These are phyloP conservation scores for Parasteatoda lunata DNA, from an alignment of 2,888 invertebrate species.

Conservation along the genomic window DNA sequence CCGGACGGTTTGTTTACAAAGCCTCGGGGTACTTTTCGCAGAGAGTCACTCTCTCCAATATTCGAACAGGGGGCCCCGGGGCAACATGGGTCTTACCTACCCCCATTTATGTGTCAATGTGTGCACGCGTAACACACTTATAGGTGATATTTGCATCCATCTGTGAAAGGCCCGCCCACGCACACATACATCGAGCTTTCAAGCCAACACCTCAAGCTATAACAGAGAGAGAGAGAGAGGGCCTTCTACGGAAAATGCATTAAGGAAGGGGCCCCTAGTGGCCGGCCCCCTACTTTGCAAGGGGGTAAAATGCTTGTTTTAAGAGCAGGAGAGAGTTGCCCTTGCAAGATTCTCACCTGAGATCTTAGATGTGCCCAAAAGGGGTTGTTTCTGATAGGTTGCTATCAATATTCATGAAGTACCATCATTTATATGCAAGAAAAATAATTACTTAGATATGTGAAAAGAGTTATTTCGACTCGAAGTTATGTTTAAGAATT, in stretches of 20 bases:
- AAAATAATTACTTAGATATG: too few relatives aligned
- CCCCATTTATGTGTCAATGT: slow-evolving; percentile 50
- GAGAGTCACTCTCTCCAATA: slow-evolving; percentile 40
- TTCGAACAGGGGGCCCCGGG: slow-evolving; percentile 27
- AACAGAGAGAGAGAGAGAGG: not conserved
- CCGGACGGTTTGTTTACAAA: slow-evolving; percentile 37
- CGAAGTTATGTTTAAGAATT: too few relatives aligned
- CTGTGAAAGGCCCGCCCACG: slow-evolving; percentile 40
- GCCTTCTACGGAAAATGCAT: slow-evolving; percentile 54
- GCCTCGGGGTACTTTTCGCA: slow-evolving; percentile 29
- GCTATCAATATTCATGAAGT: too few relatives aligned
- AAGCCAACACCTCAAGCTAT: slow-evolving; percentile 56
- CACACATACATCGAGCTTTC: not conserved
- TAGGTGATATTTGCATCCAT: slow-evolving; percentile 63
- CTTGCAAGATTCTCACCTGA: too few relatives aligned
- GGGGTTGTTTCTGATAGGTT: too few relatives aligned
- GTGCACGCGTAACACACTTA: slow-evolving; percentile 45
- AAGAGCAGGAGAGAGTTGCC: not conserved
- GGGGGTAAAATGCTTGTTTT: not conserved
- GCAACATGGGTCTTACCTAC: slow-evolving; percentile 4
- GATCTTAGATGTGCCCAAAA: too few relatives aligned
- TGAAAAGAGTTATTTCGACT: too few relatives aligned
- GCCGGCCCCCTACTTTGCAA: not conserved
- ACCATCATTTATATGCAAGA: too few relatives aligned
- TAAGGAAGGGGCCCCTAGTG: slow-evolving; percentile 31